Evolutionary conservation across 2,888 invertebrate species (phyloP).

Genomic region (Dicyrtoma fusca): DNA sequence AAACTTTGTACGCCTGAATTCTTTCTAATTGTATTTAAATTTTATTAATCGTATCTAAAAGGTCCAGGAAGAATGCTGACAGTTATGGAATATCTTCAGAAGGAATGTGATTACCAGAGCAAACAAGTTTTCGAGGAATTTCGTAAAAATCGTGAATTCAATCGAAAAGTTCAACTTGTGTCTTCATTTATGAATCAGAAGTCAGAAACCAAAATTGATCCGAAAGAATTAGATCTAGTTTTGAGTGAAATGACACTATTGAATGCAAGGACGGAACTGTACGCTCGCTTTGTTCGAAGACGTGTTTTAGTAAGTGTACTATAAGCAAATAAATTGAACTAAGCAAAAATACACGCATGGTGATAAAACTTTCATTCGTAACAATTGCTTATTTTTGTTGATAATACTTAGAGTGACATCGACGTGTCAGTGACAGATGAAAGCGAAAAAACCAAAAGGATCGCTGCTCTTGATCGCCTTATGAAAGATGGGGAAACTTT

Average conservation of each 20-base stretch:
- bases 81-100: conserved; percentile 74
- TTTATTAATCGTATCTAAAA: no score
- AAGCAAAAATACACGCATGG: no score
- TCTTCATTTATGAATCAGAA: conserved; percentile 63
- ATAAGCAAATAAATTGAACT: background rate
- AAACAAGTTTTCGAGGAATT: conserved; percentile 71
- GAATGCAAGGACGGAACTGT: conserved; percentile 87
- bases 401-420: conserved; percentile 65
- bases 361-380: background rate
- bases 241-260: conserved; percentile 89
- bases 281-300: conserved; percentile 81
- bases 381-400: background rate
- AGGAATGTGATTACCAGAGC: conserved; percentile 74
- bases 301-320: conserved; percentile 68
- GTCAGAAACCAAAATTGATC: conserved; percentile 64
- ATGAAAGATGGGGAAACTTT: conserved; percentile 74
- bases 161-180: conserved; percentile 68
- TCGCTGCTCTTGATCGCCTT: conserved; percentile 67
- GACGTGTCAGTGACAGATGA: conserved; percentile 66
- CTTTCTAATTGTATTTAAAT: no score
- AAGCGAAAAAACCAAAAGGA: conserved; percentile 60
- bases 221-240: conserved; percentile 82
- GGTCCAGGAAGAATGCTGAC: conserved; percentile 73
- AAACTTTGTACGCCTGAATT: no score
- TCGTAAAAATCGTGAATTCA: conserved; percentile 68